Evolutionary conservation across 2,797 vertebrate species (phyloP), one percentile per base, ranked within the genome.

Genomic region (Rhynchotus rufescens): DNA sequence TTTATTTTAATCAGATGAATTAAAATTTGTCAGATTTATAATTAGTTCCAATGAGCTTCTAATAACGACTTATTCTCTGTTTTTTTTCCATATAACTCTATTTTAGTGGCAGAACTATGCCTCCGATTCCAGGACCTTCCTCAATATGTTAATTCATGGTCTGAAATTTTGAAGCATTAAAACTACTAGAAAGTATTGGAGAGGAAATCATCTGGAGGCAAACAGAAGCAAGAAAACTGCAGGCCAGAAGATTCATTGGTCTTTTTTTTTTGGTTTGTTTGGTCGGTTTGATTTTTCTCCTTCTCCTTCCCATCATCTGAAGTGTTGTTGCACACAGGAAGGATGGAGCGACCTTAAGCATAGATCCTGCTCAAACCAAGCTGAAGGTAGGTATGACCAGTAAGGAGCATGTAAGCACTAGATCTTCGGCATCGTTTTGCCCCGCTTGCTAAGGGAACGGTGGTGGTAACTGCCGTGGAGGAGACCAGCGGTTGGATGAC

Each of bases 361-460:
- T 32, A n/a, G 34, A 25, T 11, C 38, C 30, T 7, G 32, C 15
- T 32, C 4, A 15, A 22, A 10, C 47, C 3, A 38, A 11, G 32
- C 38, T 44, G 5, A 5, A 10, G 21, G 3, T 8, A 16, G 40
- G 10, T 8, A 40, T 42, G 14, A 9, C 40, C 67, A 22, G n/a
- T 20, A 15, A n/a, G 21, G 9, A 4, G 5, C 5, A 22, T 14
- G 36, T 36, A 36, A 36, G 36, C 9, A 0, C 25, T 8, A 42
- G 21, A 4, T 47, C 25, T 22, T 6, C 38, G 6, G 12, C 65
- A n/a, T 9, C 20, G 14, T n/a, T 75, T 42, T 23, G 13, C n/a
- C 59, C 14, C 11, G 14, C 19, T 42, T 34, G 14, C 45, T 47
- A 19, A 20, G 8, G 4, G 34, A 2, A 36, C 15, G 25, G 6